These are phyloP conservation scores for Pseudanteris insignis DNA, from an alignment of 2,888 invertebrate genomes.

Conservation along the genomic window DNA sequence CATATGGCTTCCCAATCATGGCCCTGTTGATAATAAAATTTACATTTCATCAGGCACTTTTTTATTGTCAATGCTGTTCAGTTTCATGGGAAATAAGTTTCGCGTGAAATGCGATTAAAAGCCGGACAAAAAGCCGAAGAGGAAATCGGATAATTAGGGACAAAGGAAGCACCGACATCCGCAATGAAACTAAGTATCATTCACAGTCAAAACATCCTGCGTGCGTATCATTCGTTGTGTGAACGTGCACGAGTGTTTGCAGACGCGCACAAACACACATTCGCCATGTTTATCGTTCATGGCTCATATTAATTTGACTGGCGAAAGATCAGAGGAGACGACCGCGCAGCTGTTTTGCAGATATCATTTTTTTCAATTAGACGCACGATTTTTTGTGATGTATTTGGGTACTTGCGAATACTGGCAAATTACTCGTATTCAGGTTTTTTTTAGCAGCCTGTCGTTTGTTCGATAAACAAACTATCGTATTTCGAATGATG, in stretches of 20 bases:
- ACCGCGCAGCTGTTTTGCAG: constrained; percentile 52
- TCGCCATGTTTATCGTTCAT: constrained; percentile 51
- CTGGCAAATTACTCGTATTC: too few species aligned
- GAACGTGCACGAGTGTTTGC: constrained; percentile 23
- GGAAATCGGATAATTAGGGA: constrained; percentile 52
- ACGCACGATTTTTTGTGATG: too few species aligned
- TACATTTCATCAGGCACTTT: neutral
- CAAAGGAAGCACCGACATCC: constrained; percentile 48
- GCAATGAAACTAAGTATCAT: constrained; percentile 39
- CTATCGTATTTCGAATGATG: too few species aligned
- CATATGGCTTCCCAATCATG: too few species aligned
- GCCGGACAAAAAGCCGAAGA: constrained; percentile 30
- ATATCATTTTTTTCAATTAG: constrained; percentile 27
- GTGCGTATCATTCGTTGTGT: constrained; percentile 30
- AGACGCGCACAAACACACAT: constrained; percentile 23
- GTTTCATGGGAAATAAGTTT: constrained; percentile 5
- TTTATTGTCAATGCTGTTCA: constrained; percentile 1
- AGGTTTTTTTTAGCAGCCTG: too few species aligned
- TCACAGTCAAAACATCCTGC: constrained; percentile 57
- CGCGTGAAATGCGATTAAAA: constrained; percentile 11
- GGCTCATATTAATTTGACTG: constrained; percentile 52
- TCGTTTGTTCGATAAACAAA: too few species aligned
- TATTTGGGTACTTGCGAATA: too few species aligned
- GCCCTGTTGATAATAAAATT: constrained; percentile 13
- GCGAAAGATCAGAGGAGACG: constrained; percentile 50